These are phyloP conservation scores for Potorous gilbertii DNA, from an alignment of 2,797 vertebrate genomes.

Conservation along the genomic window DNA sequence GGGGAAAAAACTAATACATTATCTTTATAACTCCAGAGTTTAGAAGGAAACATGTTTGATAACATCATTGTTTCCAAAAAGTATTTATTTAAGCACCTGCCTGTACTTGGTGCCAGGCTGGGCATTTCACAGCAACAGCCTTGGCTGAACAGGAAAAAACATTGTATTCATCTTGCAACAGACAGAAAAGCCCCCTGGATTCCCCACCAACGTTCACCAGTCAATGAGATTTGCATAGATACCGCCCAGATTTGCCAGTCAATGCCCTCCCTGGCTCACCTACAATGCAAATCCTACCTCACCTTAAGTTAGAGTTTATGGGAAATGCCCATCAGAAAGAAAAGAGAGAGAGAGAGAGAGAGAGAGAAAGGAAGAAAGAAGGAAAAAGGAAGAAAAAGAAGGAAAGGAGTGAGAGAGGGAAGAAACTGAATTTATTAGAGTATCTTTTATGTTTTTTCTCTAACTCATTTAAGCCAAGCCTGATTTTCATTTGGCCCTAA, in stretches of 20 bases:
- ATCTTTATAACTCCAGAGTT: background rate
- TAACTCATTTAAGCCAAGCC: background rate
- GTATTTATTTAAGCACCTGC: background rate
- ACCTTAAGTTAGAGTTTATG: background rate
- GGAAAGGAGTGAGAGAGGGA: too few relatives aligned
- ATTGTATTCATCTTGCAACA: rapidly evolving
- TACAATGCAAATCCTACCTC: background rate
- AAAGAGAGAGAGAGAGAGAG: too few relatives aligned
- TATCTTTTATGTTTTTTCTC: background rate
- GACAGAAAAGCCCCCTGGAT: background rate
- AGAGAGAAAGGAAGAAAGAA: too few relatives aligned
- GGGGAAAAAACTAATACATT: background rate
- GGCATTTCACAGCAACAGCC: conserved; percentile 33
- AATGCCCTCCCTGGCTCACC: background rate
- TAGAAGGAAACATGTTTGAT: background rate
- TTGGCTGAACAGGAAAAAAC: background rate
- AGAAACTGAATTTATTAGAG: background rate
- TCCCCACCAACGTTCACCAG: background rate
- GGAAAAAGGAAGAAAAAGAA: background rate
- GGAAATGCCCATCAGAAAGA: background rate
- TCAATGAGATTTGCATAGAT: background rate
- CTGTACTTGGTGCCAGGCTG: background rate
- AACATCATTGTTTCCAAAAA: background rate
- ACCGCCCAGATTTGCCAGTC: background rate
- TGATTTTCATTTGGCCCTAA: background rate